phyloP scores from a whole-genome alignment of 2,888 invertebrate genomes.

The Cerceris ruficornis region DNA sequence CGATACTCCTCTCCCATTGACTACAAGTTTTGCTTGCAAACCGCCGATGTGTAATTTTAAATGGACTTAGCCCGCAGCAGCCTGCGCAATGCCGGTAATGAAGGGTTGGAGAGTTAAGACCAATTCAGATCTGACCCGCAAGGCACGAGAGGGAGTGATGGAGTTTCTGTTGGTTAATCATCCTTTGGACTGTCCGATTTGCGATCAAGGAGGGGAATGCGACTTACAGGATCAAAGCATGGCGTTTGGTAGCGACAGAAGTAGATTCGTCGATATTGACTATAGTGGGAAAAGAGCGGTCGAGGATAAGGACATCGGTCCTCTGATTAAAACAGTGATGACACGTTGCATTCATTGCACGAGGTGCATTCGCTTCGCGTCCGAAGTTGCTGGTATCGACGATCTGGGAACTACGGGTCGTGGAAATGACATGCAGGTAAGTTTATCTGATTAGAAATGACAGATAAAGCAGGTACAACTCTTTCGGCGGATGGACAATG shows the following conservation, averaged over 20 bases:
- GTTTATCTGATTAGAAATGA: not conserved
- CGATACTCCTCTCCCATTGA: not conserved
- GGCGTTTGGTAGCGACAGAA: constrained; percentile 98
- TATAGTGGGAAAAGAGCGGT: constrained; percentile 98
- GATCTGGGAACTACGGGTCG: constrained; percentile 97
- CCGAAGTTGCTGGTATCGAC: constrained; percentile 99
- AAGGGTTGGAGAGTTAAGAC: constrained; percentile 99
- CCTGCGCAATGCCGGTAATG: constrained; percentile 99
- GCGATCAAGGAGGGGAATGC: constrained; percentile 98
- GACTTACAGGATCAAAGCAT: constrained; percentile 99
- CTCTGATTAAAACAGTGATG: constrained; percentile 99
- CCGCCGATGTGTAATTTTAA: not conserved
- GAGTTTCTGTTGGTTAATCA: constrained; percentile 99
- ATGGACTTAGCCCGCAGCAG: constrained; percentile 91
- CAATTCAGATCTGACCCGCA: constrained; percentile 94
- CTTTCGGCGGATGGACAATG: too few relatives aligned
- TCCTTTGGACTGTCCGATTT: constrained; percentile 99
- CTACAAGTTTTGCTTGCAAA: not conserved
- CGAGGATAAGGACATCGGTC: constrained; percentile 99
- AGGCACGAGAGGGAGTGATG: constrained; percentile 95
- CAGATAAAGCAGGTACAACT: not conserved
- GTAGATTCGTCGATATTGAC: constrained; percentile 95
- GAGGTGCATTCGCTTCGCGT: constrained; percentile 98
- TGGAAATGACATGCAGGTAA: constrained; percentile 96
- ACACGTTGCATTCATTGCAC: constrained; percentile 99